Evolutionary conservation across 2,888 invertebrate genomes (phyloP).

Genomic region (Drosophila mimetica): DNA sequence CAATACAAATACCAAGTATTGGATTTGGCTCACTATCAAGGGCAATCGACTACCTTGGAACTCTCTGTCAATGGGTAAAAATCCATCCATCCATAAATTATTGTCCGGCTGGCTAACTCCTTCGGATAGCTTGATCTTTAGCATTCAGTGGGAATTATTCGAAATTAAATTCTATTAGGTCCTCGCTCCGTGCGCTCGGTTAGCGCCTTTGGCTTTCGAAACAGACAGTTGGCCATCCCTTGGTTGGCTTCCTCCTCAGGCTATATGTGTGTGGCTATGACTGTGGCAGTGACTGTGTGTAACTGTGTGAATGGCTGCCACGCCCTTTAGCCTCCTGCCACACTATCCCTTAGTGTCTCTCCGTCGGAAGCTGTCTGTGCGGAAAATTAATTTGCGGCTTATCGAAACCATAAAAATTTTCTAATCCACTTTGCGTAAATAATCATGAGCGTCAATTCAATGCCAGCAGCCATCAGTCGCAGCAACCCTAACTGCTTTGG

Average conservation of each 20-base stretch:
- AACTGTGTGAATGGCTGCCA: conserved; percentile 12
- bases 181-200: background rate
- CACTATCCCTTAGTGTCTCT: background rate
- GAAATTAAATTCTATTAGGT: conserved; percentile 9
- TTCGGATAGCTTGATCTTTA: background rate
- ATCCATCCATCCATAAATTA: background rate
- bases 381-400: conserved; percentile 76
- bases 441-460: conserved; percentile 75
- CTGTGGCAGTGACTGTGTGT: background rate
- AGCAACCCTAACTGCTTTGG: conserved; percentile 8
- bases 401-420: conserved; percentile 75
- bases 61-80: background rate
- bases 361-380: conserved; percentile 33
- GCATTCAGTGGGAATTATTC: conserved; percentile 3
- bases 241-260: conserved; percentile 3
- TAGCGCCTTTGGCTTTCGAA: conserved; percentile 3
- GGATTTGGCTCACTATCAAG: too few species aligned
- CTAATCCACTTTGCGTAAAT: conserved; percentile 78
- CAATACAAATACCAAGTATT: too few species aligned
- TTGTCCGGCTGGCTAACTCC: background rate
- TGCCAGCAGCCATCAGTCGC: conserved; percentile 42
- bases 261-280: background rate
- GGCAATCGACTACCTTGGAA: too few species aligned
- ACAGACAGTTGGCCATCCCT: conserved; percentile 3
- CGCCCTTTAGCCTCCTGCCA: background rate